A percentile compares a stretch with the other conserved stretches of the same genome.
phyloP scores from a whole-genome alignment of 92 coral and sea anemone species.

The Parazoanthus swiftii region DNA sequence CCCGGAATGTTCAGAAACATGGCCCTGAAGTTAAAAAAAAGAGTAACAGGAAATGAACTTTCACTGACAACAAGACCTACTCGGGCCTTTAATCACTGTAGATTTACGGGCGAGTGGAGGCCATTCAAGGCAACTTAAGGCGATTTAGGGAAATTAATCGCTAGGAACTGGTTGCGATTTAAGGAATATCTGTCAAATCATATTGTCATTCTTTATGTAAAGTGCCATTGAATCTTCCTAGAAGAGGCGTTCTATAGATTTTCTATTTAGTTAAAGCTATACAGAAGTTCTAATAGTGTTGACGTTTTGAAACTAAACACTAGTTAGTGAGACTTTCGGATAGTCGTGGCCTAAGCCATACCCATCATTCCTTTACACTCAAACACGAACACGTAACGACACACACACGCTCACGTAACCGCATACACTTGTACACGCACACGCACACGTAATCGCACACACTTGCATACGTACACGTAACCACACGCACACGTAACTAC shows the following conservation, averaged over 20 bases:
- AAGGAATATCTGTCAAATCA: no score
- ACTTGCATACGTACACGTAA: not conserved
- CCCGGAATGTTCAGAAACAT: slow-evolving; percentile 85
- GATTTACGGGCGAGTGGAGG: not conserved
- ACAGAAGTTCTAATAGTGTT: no score
- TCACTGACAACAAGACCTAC: not conserved
- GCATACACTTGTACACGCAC: no score
- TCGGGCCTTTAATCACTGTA: not conserved
- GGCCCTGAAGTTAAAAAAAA: slow-evolving; percentile 49
- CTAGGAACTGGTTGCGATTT: no score
- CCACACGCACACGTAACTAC: no score
- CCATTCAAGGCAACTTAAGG: no score
- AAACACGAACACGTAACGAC: no score
- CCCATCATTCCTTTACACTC: not conserved
- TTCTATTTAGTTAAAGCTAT: no score
- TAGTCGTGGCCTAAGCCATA: not conserved
- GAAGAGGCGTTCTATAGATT: not conserved
- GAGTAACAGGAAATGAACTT: not conserved
- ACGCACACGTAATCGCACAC: not conserved
- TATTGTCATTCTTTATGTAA: not conserved
- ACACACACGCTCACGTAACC: no score
- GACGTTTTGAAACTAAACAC: no score
- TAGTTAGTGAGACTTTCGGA: not conserved
- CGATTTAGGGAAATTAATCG: no score
- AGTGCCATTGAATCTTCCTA: no score